These are phyloP conservation scores for Panurus biarmicus DNA, from an alignment of 2,113 vertebrate species.

Conservation along the genomic window DNA sequence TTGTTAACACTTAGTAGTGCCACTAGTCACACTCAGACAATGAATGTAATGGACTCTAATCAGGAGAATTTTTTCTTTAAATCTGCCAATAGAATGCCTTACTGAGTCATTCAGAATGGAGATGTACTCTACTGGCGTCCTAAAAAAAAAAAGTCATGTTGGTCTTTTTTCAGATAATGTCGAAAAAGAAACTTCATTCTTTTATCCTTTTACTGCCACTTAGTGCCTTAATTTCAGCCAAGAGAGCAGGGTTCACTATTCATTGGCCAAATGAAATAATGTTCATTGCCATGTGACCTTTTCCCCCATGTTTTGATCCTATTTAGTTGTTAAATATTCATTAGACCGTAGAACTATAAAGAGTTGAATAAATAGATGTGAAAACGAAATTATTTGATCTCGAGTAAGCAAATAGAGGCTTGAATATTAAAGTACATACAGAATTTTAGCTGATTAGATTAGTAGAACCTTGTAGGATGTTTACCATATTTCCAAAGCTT, in stretches of 20 bases:
- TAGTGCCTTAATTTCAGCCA: slow-evolving; percentile 78
- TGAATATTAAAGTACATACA: slow-evolving; percentile 46
- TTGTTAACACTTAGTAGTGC: slow-evolving; percentile 30
- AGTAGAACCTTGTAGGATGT: slow-evolving; percentile 54
- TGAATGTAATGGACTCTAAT: slow-evolving; percentile 72
- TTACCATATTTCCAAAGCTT: slow-evolving; percentile 60
- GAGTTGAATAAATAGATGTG: slow-evolving; percentile 61
- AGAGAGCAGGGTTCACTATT: slow-evolving; percentile 71
- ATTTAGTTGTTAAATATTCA: slow-evolving; percentile 58
- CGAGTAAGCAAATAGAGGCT: slow-evolving; percentile 52
- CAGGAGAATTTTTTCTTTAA: slow-evolving; percentile 66
- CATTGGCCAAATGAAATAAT: slow-evolving; percentile 63
- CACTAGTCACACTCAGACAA: slow-evolving; percentile 66
- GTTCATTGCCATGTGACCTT: slow-evolving; percentile 49
- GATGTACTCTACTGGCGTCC: slow-evolving; percentile 56
- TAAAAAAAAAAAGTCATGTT: slow-evolving; percentile 32
- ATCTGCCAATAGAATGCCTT: slow-evolving; percentile 78
- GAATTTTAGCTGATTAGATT: slow-evolving; percentile 46
- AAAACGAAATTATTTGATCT: slow-evolving; percentile 27
- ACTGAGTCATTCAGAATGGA: slow-evolving; percentile 64
- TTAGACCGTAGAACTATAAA: slow-evolving; percentile 56
- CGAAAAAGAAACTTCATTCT: slow-evolving; percentile 15
- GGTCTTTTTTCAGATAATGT: slow-evolving; percentile 35
- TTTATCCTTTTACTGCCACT: slow-evolving; percentile 71
- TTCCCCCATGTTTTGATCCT: slow-evolving; percentile 4